A percentile compares a stretch with the other conserved stretches of the same genome.
These are phyloP conservation scores for Oceanodroma leucorhoa DNA, from an alignment of 2,797 vertebrate species.

Conservation along the genomic window DNA sequence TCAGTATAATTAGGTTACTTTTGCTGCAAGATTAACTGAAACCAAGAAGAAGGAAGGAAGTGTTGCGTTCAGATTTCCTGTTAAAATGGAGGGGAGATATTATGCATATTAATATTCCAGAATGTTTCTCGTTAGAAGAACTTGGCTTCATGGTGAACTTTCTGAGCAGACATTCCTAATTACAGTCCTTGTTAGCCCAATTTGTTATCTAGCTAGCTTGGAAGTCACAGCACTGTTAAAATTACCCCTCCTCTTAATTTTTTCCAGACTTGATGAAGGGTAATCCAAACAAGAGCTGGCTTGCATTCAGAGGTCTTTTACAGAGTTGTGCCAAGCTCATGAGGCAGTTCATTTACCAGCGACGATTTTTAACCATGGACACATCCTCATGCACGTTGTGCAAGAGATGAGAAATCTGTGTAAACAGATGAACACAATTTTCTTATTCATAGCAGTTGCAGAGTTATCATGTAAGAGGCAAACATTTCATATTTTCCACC, in stretches of 20 bases:
- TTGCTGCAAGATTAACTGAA: slow-evolving; percentile 35
- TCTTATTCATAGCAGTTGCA: slow-evolving; percentile 20
- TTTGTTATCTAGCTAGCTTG: slow-evolving; percentile 42
- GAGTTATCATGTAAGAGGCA: slow-evolving; percentile 19
- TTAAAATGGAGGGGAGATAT: slow-evolving; percentile 6
- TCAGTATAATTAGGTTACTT: slow-evolving; percentile 41
- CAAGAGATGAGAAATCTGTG: slow-evolving; percentile 44
- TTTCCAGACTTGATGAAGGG: slow-evolving; percentile 26
- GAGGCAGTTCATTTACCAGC: slow-evolving; percentile 4
- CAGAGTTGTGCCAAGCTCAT: slow-evolving; percentile 12
- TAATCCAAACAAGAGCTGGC: slow-evolving; percentile 50
- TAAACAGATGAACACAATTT: slow-evolving; percentile 43
- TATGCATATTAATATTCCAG: neutral
- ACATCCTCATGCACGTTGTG: slow-evolving; percentile 18
- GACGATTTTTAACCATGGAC: slow-evolving; percentile 24
- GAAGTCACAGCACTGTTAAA: slow-evolving; percentile 41
- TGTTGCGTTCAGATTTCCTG: neutral
- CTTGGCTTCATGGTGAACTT: slow-evolving; percentile 16
- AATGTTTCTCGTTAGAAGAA: neutral
- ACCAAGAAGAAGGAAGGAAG: slow-evolving; percentile 42
- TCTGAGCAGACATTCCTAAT: slow-evolving; percentile 44
- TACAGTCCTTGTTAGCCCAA: slow-evolving; percentile 37
- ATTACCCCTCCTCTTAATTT: slow-evolving; percentile 30
- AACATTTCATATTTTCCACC: slow-evolving; percentile 35
- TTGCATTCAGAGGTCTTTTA: slow-evolving; percentile 21